phyloP scores from a whole-genome alignment of 1,140 invertebrate genomes.

The Mamestra configurata region DNA sequence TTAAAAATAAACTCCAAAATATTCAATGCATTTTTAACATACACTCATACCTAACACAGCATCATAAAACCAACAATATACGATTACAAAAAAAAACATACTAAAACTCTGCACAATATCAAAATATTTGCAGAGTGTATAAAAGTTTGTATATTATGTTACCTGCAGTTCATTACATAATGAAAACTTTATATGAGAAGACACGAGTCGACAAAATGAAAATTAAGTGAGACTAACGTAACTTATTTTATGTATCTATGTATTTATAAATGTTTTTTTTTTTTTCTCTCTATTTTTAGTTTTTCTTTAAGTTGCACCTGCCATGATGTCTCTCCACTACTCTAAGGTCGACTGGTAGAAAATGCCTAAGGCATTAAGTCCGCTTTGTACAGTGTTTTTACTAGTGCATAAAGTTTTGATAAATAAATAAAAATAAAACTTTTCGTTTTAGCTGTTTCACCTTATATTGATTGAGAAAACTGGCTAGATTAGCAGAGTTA shows the following conservation, averaged over 20 bases:
- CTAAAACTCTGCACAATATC: constrained; percentile 56
- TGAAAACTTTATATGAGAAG: constrained; percentile 62
- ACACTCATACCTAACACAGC: background rate
- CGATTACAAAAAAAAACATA: constrained; percentile 42
- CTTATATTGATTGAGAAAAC: constrained; percentile 23
- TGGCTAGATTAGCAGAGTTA: background rate
- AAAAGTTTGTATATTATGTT: constrained; percentile 52
- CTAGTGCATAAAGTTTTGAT: no score
- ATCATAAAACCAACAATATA: constrained; percentile 33
- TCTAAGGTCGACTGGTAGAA: no score
- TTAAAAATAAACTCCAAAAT: no score
- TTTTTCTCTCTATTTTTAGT: no score
- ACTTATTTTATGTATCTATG: constrained; percentile 57
- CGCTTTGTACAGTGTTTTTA: no score
- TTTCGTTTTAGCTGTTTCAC: constrained; percentile 20
- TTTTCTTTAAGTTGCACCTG: no score
- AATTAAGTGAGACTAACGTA: constrained; percentile 58
- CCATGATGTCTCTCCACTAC: no score
- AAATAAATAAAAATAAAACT: no score
- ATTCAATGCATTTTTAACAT: background rate
- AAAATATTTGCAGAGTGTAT: constrained; percentile 62
- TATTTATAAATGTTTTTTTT: no score
- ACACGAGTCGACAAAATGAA: constrained; percentile 57
- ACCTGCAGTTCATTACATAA: constrained; percentile 70
- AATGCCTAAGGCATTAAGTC: no score